A percentile compares a stretch with the other conserved stretches of the same genome.
These are phyloP conservation scores for Papilio machaon DNA, from an alignment of 1,140 invertebrate species.

Conservation along the genomic window DNA sequence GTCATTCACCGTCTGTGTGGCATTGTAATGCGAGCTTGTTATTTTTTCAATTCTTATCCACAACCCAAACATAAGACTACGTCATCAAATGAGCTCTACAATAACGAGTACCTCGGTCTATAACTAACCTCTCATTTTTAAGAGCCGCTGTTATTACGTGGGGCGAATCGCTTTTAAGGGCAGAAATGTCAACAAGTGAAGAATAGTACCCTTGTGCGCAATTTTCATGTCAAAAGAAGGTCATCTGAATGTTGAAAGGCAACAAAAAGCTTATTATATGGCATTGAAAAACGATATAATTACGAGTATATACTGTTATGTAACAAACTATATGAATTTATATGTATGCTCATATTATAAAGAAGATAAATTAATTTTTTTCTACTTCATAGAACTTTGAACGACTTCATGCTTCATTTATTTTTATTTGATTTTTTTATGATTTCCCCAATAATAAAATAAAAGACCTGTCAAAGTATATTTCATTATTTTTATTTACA, in stretches of 20 bases:
- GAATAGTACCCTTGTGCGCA: slow-evolving; percentile 22
- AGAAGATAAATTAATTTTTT: background rate
- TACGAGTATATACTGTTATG: no score
- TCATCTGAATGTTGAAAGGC: background rate
- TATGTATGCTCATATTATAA: background rate
- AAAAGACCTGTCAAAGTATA: no score
- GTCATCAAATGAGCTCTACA: slow-evolving; percentile 1
- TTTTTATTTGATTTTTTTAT: no score
- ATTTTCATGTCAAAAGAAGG: slow-evolving; percentile 24
- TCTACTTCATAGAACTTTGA: no score
- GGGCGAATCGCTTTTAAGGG: slow-evolving; percentile 9
- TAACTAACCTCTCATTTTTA: slow-evolving; percentile 2
- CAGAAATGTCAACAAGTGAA: slow-evolving; percentile 22
- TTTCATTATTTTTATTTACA: no score
- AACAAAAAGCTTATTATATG: slow-evolving; percentile 21
- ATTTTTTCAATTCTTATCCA: slow-evolving; percentile 25
- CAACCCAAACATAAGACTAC: slow-evolving; percentile 15
- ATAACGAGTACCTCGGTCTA: slow-evolving; percentile 13
- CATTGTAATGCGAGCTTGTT: slow-evolving; percentile 19
- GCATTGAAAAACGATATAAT: background rate
- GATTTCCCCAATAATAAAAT: no score
- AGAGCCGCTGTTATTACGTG: slow-evolving; percentile 14
- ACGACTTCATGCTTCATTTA: no score
- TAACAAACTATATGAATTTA: background rate
- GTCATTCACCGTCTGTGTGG: background rate